phyloP scores from a whole-genome alignment of 1,140 invertebrate genomes.

The Philotrypesis tridentata region DNA sequence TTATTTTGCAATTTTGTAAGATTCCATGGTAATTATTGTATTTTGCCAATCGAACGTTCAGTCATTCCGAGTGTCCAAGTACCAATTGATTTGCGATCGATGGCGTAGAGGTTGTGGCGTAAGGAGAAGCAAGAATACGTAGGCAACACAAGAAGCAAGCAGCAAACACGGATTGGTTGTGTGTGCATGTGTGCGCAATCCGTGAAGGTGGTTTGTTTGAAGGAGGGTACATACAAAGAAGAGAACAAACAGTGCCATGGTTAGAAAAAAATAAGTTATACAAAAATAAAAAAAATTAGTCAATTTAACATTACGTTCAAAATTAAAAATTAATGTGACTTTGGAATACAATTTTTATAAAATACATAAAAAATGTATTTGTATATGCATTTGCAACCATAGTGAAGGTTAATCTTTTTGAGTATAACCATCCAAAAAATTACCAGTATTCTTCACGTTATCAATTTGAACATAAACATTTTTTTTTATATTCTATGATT shows the following conservation, averaged over 20 bases:
- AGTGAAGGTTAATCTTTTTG: not conserved
- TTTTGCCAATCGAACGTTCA: constrained; percentile 55
- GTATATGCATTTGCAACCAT: constrained; percentile 19
- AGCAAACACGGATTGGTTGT: constrained; percentile 67
- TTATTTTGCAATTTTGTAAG: constrained; percentile 36
- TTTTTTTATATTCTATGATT: not conserved
- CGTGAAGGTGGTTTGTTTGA: constrained; percentile 59
- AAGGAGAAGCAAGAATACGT: constrained; percentile 65
- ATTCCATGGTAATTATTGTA: constrained; percentile 45
- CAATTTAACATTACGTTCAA: constrained; percentile 37
- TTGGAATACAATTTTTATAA: constrained; percentile 12
- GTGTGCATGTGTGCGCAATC: constrained; percentile 64
- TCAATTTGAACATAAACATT: not conserved
- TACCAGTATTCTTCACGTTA: not conserved
- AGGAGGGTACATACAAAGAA: constrained; percentile 70
- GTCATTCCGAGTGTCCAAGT: constrained; percentile 55
- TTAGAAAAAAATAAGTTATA: constrained; percentile 62
- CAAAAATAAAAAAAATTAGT: constrained; percentile 39
- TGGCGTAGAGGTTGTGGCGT: constrained; percentile 53
- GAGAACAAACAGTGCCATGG: constrained; percentile 64
- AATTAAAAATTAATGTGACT: constrained; percentile 35
- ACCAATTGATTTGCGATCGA: constrained; percentile 60
- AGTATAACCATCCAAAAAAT: not conserved
- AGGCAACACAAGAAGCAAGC: constrained; percentile 69
- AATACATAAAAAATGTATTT: constrained; percentile 8